Evolutionary conservation across 2,888 invertebrate genomes (phyloP).

Genomic region (Eristalis intricaria): DNA sequence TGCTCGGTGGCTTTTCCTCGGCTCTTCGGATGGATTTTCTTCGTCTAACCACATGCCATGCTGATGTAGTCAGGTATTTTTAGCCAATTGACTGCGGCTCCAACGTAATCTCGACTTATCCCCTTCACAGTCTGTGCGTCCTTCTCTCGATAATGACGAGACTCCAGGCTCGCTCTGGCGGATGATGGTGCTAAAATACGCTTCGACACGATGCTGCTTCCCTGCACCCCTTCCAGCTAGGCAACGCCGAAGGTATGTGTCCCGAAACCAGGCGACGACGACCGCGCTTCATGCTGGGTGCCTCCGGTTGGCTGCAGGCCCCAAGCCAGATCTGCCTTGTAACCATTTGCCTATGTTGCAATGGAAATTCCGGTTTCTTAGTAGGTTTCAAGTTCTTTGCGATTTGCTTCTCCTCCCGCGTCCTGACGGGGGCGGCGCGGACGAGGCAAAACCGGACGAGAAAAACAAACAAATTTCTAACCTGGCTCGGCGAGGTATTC

Average conservation of each 20-base stretch:
- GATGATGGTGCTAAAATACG: slow-evolving; percentile 67
- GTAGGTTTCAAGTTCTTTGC: slow-evolving; percentile 71
- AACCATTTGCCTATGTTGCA: slow-evolving; percentile 55
- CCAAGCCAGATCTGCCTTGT: background rate
- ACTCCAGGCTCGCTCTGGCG: slow-evolving; percentile 16
- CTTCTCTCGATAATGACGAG: slow-evolving; percentile 56
- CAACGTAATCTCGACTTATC: slow-evolving; percentile 72
- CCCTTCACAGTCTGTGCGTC: slow-evolving; percentile 52
- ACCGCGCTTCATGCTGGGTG: slow-evolving; percentile 40
- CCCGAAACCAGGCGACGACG: slow-evolving; percentile 56
- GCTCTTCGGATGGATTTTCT: slow-evolving; percentile 62
- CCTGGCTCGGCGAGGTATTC: slow-evolving; percentile 23
- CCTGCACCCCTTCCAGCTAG: slow-evolving; percentile 39
- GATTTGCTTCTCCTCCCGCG: slow-evolving; percentile 41
- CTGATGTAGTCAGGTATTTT: slow-evolving; percentile 71
- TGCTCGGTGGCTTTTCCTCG: slow-evolving; percentile 57
- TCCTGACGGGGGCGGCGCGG: background rate
- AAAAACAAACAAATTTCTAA: slow-evolving; percentile 66
- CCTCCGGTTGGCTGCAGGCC: slow-evolving; percentile 10
- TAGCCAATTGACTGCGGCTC: slow-evolving; percentile 72
- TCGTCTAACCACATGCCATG: slow-evolving; percentile 67
- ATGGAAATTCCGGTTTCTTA: slow-evolving; percentile 65
- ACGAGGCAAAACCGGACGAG: slow-evolving; percentile 53
- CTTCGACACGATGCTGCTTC: slow-evolving; percentile 43
- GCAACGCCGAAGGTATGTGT: slow-evolving; percentile 60